A percentile compares a stretch with the other conserved stretches of the same genome.
Conservation (phyloP, 2,888 invertebrate genomes). For the Petrolisthes manimaculis region DNA sequence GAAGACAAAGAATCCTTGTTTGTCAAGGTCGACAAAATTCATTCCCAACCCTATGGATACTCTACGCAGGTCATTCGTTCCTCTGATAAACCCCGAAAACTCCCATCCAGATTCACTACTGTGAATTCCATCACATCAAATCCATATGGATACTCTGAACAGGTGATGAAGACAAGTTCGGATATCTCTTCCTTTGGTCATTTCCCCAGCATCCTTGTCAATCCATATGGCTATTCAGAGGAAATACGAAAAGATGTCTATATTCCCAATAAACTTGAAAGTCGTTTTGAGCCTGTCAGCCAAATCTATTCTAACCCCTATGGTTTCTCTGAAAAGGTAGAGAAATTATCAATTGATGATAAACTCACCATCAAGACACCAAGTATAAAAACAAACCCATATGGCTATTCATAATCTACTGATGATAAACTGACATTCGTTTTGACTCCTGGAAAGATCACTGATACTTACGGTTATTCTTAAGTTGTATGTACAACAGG, state of each 20-base stretch:
- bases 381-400: not conserved
- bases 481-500: no score
- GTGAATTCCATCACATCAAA: constrained; percentile 9
- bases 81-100: not conserved
- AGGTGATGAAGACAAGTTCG: not conserved
- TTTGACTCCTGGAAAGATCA: no score
- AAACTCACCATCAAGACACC: not conserved
- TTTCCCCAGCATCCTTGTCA: not conserved
- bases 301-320: constrained; percentile 11
- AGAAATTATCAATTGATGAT: not conserved
- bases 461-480: no score
- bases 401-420: not conserved
- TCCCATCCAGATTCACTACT: constrained; percentile 1
- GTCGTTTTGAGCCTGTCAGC: not conserved
- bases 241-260: not conserved
- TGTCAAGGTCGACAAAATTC: not conserved
- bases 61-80: not conserved
- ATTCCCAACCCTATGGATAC: constrained; percentile 23
- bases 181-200: not conserved
- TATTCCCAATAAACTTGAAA: not conserved
- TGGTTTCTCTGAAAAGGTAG: not conserved
- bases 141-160: constrained; percentile 26
- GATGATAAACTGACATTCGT: no score
- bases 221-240: constrained; percentile 27
- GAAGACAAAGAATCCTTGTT: not conserved